Evolutionary conservation across 2,888 invertebrate species (phyloP), one percentile per base, ranked within the genome.

Genomic region (Lydus trimaculatus): DNA sequence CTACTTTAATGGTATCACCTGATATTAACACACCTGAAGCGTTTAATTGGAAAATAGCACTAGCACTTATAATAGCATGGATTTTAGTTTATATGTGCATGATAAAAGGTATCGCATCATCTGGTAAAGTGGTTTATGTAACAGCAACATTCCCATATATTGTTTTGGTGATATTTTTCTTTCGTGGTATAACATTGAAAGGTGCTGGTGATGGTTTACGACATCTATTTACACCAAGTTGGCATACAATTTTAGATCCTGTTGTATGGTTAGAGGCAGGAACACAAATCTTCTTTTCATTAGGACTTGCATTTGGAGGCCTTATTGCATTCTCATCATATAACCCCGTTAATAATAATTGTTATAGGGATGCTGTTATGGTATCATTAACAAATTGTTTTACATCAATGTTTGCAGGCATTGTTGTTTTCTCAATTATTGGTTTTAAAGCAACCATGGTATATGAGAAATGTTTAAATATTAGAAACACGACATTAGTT

Each of bases 231-330:
- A 95, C 95, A 0, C 97, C 97, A 0, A 93, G 95, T 87, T 96
- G 98, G 94, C 93, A 94, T 80, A 95, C 92, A 69, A 89, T 98
- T 67, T 86, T 93, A 39, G 97, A 97, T 86, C 98, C 98, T 9
- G 95, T 96, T 0, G 98, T 98, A 0, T 98, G 98, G 98, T 86
- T 98, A 64, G 98, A 98, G 86, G 98, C 98, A 0, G 98, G 98
- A 2, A 98, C 98, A 0, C 98, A 98, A 85, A 98, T 98, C 79
- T 98, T 98, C 87, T 98, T 98, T 86, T 98, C 97, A 0, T 89
- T 98, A 70, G 98, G 98, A 9, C 86, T 98, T 61, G 98, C 97
- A 0, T 98, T 98, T 79, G 98, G 98, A 13, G 98, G 98, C 9
- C 87, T 98, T 43, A 98, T 98, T 71, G 98, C 98, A 0, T 98